These are phyloP conservation scores for Neodon shergylaensis DNA, from an alignment of 2,113 vertebrate species.

Conservation along the genomic window DNA sequence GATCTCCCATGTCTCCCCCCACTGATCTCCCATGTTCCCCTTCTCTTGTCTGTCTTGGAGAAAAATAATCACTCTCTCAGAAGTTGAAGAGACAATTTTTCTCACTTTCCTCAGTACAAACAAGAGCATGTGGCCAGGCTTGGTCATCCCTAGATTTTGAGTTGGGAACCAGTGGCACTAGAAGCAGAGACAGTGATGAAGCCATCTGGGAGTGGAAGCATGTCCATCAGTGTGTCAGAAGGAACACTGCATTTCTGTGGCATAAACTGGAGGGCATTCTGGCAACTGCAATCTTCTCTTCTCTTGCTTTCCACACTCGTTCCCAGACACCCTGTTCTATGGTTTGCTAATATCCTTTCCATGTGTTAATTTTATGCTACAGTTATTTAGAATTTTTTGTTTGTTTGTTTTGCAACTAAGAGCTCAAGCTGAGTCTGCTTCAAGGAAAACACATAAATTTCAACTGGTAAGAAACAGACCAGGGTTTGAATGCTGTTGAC, in stretches of 20 bases:
- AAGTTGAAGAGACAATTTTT: not conserved
- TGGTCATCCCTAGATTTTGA: not conserved
- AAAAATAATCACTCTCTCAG: not conserved
- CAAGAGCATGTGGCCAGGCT: not conserved
- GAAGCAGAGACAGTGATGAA: not conserved
- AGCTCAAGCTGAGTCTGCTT: not conserved
- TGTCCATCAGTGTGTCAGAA: not conserved
- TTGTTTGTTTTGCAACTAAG: slow-evolving; percentile 18
- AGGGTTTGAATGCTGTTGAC: too few species aligned
- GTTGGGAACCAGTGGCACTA: not conserved
- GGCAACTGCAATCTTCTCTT: not conserved
- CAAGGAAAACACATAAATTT: not conserved
- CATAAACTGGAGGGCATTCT: not conserved
- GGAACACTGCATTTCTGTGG: not conserved
- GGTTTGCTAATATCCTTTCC: not conserved
- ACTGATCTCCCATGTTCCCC: not conserved
- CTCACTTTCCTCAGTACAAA: not conserved
- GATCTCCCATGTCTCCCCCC: not conserved
- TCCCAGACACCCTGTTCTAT: not conserved
- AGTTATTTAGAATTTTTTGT: not conserved
- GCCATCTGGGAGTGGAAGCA: not conserved
- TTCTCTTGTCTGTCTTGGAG: not conserved
- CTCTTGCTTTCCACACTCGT: not conserved
- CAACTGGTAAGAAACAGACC: not conserved
- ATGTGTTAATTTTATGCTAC: not conserved